Evolutionary conservation across 2,888 invertebrate species (phyloP).

Genomic region (Limnephilus marmoratus): DNA sequence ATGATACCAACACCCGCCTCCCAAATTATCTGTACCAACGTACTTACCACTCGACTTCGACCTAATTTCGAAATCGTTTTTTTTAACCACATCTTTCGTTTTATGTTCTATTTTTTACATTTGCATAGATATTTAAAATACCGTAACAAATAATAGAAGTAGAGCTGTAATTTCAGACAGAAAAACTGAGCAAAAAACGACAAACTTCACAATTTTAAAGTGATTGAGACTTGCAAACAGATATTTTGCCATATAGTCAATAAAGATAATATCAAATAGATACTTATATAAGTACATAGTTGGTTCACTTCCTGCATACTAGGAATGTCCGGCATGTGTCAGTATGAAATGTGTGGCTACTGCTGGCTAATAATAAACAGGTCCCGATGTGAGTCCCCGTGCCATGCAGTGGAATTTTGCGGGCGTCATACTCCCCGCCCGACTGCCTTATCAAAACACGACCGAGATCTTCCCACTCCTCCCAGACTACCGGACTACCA

Average conservation of each 20-base stretch:
- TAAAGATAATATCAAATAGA: background rate
- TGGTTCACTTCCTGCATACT: background rate
- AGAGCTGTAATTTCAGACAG: background rate
- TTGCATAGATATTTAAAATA: no score
- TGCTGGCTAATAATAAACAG: background rate
- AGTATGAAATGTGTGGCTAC: background rate
- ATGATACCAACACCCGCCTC: no score
- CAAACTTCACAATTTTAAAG: background rate
- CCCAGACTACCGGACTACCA: no score
- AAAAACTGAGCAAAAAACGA: background rate
- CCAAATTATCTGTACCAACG: no score
- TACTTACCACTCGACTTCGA: no score
- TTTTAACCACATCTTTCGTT: no score
- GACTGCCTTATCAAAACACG: background rate
- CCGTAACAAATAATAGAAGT: no score
- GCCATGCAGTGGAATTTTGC: background rate
- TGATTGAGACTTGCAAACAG: background rate
- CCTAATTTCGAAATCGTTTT: no score
- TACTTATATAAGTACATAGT: background rate
- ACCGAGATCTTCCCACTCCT: background rate
- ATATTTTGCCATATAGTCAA: background rate
- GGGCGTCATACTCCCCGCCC: background rate
- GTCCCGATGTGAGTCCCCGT: background rate
- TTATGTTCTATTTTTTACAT: no score
- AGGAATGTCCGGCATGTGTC: background rate